Evolutionary conservation across 2,888 invertebrate species (phyloP).

Genomic region (Slavum lentiscoides): DNA sequence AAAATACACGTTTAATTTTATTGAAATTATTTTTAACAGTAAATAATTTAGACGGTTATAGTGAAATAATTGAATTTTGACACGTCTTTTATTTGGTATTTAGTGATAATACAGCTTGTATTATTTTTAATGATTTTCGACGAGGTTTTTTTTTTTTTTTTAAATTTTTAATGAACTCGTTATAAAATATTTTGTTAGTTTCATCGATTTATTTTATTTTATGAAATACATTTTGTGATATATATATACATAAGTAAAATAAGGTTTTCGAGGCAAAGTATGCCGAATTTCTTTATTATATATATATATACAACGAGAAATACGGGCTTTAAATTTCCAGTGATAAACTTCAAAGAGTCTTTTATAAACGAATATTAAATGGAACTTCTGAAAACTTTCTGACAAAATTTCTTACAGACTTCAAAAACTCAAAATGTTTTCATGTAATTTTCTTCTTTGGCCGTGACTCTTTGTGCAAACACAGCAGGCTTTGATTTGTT

Average conservation of each 20-base stretch:
- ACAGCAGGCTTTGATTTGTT: constrained; percentile 23
- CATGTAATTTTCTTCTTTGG: neutral
- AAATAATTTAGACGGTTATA: no score
- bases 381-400: constrained; percentile 37
- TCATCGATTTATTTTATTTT: neutral
- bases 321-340: neutral
- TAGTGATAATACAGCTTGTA: no score
- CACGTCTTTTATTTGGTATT: no score
- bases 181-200: neutral
- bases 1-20: no score
- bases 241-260: neutral
- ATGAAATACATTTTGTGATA: neutral
- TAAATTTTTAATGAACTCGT: neutral
- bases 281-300: constrained; percentile 4
- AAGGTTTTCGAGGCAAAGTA: neutral
- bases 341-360: constrained; percentile 27
- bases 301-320: neutral
- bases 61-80: no score
- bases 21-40: no score
- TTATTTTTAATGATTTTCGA: neutral
- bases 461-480: neutral
- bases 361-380: constrained; percentile 27
- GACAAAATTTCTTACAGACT: neutral
- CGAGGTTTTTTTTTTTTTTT: neutral
- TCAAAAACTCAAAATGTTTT: constrained; percentile 22